phyloP scores from a whole-genome alignment of 2,113 vertebrate genomes.

The Sceloporus undulatus region DNA sequence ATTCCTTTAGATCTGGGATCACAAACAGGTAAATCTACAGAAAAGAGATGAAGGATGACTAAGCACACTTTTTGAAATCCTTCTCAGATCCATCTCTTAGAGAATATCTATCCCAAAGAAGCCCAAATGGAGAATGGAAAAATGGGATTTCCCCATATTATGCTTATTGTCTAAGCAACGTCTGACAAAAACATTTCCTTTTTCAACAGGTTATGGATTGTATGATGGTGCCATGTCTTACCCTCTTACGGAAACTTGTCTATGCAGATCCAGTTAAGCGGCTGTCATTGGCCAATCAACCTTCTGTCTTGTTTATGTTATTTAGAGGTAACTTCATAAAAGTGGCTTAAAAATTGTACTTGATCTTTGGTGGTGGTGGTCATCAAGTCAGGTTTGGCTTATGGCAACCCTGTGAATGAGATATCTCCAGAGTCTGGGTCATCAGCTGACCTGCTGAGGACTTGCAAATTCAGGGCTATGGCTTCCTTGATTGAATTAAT shows the following conservation, averaged over 20 bases:
- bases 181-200: neutral
- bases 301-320: slow-evolving; percentile 83
- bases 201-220: slow-evolving; percentile 83
- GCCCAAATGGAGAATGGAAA: neutral
- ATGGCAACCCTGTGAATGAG: no score
- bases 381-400: no score
- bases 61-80: neutral
- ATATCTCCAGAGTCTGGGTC: no score
- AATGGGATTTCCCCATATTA: neutral
- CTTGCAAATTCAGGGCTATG: no score
- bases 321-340: slow-evolving; percentile 84
- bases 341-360: neutral
- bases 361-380: no score
- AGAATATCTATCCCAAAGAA: neutral
- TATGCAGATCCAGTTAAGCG: slow-evolving; percentile 86
- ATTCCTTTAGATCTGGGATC: neutral
- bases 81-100: neutral
- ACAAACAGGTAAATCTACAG: neutral
- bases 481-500: no score
- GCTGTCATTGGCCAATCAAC: slow-evolving; percentile 81
- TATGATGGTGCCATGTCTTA: slow-evolving; percentile 83
- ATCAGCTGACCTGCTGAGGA: no score
- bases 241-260: slow-evolving; percentile 88
- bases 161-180: no score
- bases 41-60: neutral